Evolutionary conservation across 2,113 vertebrate species (phyloP), one percentile per base, ranked within the genome.

Genomic region (Jaculus jaculus): DNA sequence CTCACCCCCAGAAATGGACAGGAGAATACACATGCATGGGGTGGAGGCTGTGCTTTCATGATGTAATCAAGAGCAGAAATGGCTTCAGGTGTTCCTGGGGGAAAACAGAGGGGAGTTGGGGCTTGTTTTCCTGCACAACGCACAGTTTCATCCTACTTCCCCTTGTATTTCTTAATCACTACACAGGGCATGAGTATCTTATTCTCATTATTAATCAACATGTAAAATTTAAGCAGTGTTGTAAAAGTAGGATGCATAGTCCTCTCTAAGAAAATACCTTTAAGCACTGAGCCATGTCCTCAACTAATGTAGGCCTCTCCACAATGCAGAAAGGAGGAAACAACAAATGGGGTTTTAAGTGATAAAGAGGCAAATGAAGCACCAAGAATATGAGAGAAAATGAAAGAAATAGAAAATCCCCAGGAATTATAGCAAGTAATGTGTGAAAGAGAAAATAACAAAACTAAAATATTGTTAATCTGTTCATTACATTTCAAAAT

Each of bases 401-500:
- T n/a, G 28, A 77, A 85, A 87, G 28, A 80, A 79, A 60, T 87
- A 32, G 42, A 81, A 95, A 96, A 79, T 84, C 4, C 1, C 11
- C 8, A 90, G 54, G 34, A 90, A 3, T 74, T 34, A 86, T n/a
- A 80, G 30, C n/a, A 88, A 74, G 89, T 15, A 78, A 13, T 42
- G n/a, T 86, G 47, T 73, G 30, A n/a, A 81, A 81, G 18, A 75
- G 60, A 87, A 88, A 54, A 82, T 28, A 79, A 37, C 1, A 15
- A 86, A 20, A 7, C 51, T 73, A 86, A 47, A 75, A n/a, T 42
- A n/a, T 5, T 58, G 34, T 47, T 39, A 20, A 83, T 89, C 30
- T 92, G 42, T 51, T 96, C 60, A 80, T 18, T 89, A 26, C 39
- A 91, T 96, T 95, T 97, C 71, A 30, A 96, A 92, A 87, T 32